Evolutionary conservation across 2,113 vertebrate species (phyloP), one percentile per base, ranked within the genome.

Genomic region (Progne subis): DNA sequence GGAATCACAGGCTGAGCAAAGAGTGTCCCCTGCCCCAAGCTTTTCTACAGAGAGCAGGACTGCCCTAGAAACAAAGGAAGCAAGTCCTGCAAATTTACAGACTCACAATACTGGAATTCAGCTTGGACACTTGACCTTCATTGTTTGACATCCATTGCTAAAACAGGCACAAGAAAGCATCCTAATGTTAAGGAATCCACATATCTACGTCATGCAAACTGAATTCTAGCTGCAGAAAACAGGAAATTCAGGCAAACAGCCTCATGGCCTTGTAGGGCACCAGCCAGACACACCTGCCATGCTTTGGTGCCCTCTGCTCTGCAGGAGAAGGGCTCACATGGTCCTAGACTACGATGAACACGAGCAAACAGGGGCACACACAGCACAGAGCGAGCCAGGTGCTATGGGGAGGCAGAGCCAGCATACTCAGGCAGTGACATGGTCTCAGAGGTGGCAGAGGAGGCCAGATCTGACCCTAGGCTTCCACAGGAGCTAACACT

Each of bases 211-310:
- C 39, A 82, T 3, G 12, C 19, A 2, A 61, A 84, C 6, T 4
- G 63, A 84, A 19, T 80, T 79, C 53, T 18, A 72, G 59, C 70
- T 76, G 47, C 50, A 88, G 18, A 50, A 77, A 77, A 59, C 39
- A 79, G 43, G 26, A 71, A 91, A 82, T 56, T 76, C 21, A 68
- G 57, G 41, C 37, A 85, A 85, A 88, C 1, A 76, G 65, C 49
- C 61, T 79, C 31, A 41, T 0, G 0, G 55, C 14, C 14, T 72
- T 0, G 1, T 3, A 56, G 11, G 29, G 59, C 37, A 87, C 31
- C 2, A 3, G 49, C 29, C 55, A 89, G 67, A 72, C 59, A 53
- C 7, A 72, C 13, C 57, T 46, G 70, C 81, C n/a, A 28, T 18
- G 47, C 43, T 59, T 71, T 85, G 53, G 41, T 71, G 43, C 78